Base-by-base conservation (phyloP, 92 coral and sea anemone genomes). In the Heteractis magnifica region DNA sequence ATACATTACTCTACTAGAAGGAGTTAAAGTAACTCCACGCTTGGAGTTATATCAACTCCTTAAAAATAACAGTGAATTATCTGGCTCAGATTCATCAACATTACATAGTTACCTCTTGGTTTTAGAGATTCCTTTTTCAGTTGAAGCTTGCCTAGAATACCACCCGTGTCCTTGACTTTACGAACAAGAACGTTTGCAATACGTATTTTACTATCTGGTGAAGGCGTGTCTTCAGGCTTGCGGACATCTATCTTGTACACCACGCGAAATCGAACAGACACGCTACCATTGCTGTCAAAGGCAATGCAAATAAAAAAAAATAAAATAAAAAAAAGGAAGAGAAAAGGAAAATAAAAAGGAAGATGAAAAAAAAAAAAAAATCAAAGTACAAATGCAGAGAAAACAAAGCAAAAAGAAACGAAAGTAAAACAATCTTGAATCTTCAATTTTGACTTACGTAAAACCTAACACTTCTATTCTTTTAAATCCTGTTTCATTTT, bases 381-480 rank as follows among this genome's bases (percentile, higher is more conserved):
- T n/a, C n/a, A n/a, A n/a, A n/a, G n/a, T 34, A 34, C 44, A 34
- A 34, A 34, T 34, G 44, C 44, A 1, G 52, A 65, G 9, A 65
- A 11, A 20, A 18, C 44, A 34, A 34, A 34, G 44, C 44, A 34
- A 34, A 34, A 34, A 34, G 44, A 34, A 34, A 34, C 44, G 1
- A 34, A 34, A 34, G 44, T 34, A 34, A 34, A 34, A 34, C 1
- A 34, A 34, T 34, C 44, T n/a, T n/a, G n/a, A 34, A 34, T 34
- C n/a, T 44, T 10, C 9, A 10, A 49, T 51, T 4, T 12, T 56
- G 4, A 62, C 73, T 59, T 78, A 78, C 82, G 51, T 78, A 59
- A 78, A 78, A 9, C 82, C 82, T 51, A 78, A 70, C 0, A 81
- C 77, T 70, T 65, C 68, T 51, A 81, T 19, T 51, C 77, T 68